Evolutionary conservation across 2,113 vertebrate genomes (phyloP).

Genomic region (Austrofundulus limnaeus): DNA sequence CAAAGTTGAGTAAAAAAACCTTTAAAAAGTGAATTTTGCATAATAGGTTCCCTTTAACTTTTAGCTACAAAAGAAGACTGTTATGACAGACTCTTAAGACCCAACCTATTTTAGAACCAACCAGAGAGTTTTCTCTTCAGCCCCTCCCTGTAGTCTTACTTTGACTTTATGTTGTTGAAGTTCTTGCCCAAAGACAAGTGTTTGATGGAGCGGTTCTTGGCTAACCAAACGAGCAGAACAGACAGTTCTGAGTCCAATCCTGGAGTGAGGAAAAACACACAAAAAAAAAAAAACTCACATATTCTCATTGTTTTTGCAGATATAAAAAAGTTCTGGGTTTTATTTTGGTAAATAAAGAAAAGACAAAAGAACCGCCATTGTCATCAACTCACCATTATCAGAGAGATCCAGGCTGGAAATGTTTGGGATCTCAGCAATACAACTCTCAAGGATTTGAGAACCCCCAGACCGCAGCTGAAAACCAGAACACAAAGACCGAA

Average conservation of each 20-base stretch:
- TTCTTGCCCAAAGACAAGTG: constrained; percentile 96
- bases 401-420: constrained; percentile 96
- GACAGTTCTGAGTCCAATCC: constrained; percentile 95
- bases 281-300: too few species aligned
- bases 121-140: too few species aligned
- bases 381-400: constrained; percentile 89
- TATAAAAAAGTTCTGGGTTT: too few species aligned
- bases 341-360: too few species aligned
- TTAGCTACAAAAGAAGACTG: background rate
- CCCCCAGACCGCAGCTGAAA: constrained; percentile 91
- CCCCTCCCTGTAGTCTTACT: constrained; percentile 81
- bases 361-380: too few species aligned
- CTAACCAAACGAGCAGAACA: constrained; percentile 93
- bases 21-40: too few species aligned
- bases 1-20: too few species aligned
- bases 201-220: constrained; percentile 95
- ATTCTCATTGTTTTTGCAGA: too few species aligned
- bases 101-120: too few species aligned
- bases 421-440: constrained; percentile 96
- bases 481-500: constrained; percentile 11
- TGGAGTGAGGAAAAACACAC: constrained; percentile 29
- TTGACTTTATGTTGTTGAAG: constrained; percentile 99
- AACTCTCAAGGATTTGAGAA: constrained; percentile 95
- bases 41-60: too few species aligned
- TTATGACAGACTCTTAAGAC: too few species aligned